These are phyloP conservation scores for Galaxias olidus DNA, from an alignment of 2,797 vertebrate genomes.

Conservation along the genomic window DNA sequence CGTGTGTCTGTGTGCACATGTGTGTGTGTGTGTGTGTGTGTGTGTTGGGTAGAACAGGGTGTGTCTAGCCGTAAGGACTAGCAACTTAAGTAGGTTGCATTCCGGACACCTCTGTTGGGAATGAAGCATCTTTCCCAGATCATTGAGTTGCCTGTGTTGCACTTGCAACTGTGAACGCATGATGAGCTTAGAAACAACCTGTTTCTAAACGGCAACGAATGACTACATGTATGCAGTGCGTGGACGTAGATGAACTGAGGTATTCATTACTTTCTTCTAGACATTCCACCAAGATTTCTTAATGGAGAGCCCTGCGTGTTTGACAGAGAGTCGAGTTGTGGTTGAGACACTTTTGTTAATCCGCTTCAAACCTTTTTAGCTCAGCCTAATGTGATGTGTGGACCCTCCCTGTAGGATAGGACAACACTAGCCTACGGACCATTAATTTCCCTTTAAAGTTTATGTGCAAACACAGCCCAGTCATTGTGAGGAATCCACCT, in stretches of 20 bases:
- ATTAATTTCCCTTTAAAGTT: conserved; percentile 8
- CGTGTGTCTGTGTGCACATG: too few species aligned
- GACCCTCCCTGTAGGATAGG: not conserved
- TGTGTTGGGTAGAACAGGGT: conserved; percentile 13
- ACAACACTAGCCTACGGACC: conserved; percentile 4
- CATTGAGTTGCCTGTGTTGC: conserved; percentile 44
- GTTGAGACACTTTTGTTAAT: too few species aligned
- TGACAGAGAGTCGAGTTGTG: too few species aligned
- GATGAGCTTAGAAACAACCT: conserved; percentile 57
- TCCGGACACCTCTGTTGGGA: conserved; percentile 58
- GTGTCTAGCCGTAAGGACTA: conserved; percentile 43
- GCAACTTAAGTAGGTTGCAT: conserved; percentile 56
- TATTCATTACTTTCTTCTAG: too few species aligned
- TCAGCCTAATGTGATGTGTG: too few species aligned
- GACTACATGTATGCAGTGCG: conserved; percentile 11
- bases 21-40: not conserved
- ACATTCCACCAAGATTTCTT: too few species aligned
- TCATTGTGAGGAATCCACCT: conserved; percentile 7
- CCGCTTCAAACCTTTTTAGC: too few species aligned
- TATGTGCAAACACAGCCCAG: conserved; percentile 1
- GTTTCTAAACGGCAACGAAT: conserved; percentile 25
- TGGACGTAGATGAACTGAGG: too few species aligned
- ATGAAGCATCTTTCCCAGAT: conserved; percentile 53
- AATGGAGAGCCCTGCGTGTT: too few species aligned
- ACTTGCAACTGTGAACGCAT: conserved; percentile 47